A percentile compares a stretch with the other conserved stretches of the same genome.
phyloP scores from a whole-genome alignment of 53 echinoderm and acorn worm species.

The Echinometra lucunter region DNA sequence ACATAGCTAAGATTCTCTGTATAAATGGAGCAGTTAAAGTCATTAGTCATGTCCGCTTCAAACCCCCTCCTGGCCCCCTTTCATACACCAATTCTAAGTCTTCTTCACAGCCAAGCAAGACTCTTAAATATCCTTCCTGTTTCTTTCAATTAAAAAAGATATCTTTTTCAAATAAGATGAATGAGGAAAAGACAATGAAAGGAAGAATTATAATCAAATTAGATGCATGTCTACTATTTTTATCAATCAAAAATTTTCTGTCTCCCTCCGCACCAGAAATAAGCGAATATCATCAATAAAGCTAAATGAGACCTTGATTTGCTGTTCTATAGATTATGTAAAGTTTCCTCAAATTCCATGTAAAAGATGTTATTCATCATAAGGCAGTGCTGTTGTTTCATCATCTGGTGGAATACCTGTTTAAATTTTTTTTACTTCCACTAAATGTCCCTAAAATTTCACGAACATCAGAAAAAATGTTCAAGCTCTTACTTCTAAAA shows the following conservation, averaged over 20 bases:
- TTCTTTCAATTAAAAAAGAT: background rate
- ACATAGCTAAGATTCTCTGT: conserved; percentile 18
- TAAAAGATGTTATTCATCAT: background rate
- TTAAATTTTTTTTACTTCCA: background rate
- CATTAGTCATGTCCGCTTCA: conserved; percentile 47
- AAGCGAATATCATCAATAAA: too few species aligned
- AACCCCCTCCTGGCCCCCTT: background rate
- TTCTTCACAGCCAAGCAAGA: background rate
- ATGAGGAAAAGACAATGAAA: conserved; percentile 15
- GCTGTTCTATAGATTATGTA: too few species aligned
- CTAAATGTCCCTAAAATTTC: background rate
- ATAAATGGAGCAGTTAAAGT: conserved; percentile 21
- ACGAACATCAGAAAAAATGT: too few species aligned
- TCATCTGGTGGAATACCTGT: too few species aligned
- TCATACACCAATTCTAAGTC: background rate
- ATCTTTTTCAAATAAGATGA: background rate
- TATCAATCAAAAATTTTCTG: background rate
- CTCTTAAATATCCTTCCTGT: background rate
- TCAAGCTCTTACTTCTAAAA: too few species aligned
- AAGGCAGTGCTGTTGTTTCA: too few species aligned
- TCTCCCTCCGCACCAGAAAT: too few species aligned
- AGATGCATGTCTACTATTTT: background rate
- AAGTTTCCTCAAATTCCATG: too few species aligned
- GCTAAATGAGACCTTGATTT: too few species aligned
- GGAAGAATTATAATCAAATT: conserved; percentile 19